Base-by-base conservation (phyloP, 2,797 vertebrate genomes). In the Heliangelus exortis region DNA sequence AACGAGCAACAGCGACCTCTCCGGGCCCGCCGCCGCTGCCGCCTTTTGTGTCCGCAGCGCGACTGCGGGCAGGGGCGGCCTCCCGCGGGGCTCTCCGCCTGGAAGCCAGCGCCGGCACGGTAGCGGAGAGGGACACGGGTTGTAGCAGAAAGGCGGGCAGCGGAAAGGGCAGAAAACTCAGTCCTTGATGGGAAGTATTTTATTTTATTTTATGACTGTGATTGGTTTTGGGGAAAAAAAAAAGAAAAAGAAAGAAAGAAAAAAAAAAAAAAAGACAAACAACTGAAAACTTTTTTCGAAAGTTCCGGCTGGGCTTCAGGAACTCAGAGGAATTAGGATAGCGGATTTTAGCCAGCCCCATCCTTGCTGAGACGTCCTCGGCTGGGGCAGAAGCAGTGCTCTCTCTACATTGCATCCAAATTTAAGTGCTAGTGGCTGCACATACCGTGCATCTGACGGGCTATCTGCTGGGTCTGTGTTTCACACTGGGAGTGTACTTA, bases 1-100 rank as follows among this genome's bases (percentile, higher is more conserved):
- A 63, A 97, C 97, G 95, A 90, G 97, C 98, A 98, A 98, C 98
- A 97, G 98, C 98, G 98, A 98, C 98, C 98, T 98, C 98, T 97
- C 96, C 97, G 97, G 98, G 96, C 96, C 90, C 93, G 74, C 58
- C 19, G 25, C n/a, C 18, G 74, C 63, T 69, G 51, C 61, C 33
- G 25, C 73, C 95, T 81, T 93, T 91, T 92, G 88, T 89, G 92
- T 59, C 61, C 91, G 63, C 58, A 80, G 73, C 59, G 45, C 47
- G 36, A 87, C 68, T 43, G 81, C 79, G 72, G 77, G 72, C 75
- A 69, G 76, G 79, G 53, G 73, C 65, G 53, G 81, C 77, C 77
- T 88, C 90, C 63, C 10, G 20, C 28, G 54, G 43, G 83, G 81
- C 66, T 55, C 51, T 74, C n/a, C 39, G 19, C 47, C 69, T 72